Evolutionary conservation across 2,113 vertebrate genomes (phyloP).

Genomic region (Cebidichthys violaceus): DNA sequence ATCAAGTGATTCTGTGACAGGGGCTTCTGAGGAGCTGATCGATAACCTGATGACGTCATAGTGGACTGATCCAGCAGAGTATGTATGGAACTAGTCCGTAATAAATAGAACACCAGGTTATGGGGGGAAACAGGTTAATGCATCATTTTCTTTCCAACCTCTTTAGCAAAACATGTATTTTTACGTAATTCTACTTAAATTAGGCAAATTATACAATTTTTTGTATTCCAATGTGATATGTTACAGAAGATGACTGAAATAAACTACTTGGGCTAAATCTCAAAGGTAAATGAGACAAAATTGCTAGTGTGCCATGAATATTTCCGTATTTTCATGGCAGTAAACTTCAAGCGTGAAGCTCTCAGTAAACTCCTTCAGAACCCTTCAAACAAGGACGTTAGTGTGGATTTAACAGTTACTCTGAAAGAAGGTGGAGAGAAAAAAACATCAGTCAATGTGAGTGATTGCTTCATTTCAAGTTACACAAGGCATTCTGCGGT

Average conservation of each 20-base stretch:
- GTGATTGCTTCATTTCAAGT: conserved; percentile 71
- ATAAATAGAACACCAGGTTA: conserved; percentile 5
- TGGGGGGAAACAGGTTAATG: background rate
- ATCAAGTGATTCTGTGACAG: conserved; percentile 60
- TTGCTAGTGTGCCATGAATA: conserved; percentile 33
- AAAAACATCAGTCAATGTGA: conserved; percentile 35
- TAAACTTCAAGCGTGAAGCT: conserved; percentile 15
- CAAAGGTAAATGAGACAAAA: conserved; percentile 40
- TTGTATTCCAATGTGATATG: conserved; percentile 4
- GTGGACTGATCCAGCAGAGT: conserved; percentile 40
- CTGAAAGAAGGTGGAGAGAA: background rate
- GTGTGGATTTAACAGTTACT: conserved; percentile 36
- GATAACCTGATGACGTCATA: conserved; percentile 77
- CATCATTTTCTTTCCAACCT: background rate
- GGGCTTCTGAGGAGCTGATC: conserved; percentile 66
- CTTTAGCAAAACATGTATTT: background rate
- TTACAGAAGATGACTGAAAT: background rate
- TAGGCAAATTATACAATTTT: background rate
- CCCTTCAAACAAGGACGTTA: conserved; percentile 19
- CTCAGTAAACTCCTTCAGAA: conserved; percentile 16
- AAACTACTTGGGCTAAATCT: conserved; percentile 18
- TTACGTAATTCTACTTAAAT: too few species aligned
- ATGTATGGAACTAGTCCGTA: conserved; percentile 41
- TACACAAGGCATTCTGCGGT: conserved; percentile 23
- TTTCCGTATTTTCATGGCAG: conserved; percentile 55